Conservation (phyloP, 1,140 invertebrate genomes). For the Sweltsa coloradensis region DNA sequence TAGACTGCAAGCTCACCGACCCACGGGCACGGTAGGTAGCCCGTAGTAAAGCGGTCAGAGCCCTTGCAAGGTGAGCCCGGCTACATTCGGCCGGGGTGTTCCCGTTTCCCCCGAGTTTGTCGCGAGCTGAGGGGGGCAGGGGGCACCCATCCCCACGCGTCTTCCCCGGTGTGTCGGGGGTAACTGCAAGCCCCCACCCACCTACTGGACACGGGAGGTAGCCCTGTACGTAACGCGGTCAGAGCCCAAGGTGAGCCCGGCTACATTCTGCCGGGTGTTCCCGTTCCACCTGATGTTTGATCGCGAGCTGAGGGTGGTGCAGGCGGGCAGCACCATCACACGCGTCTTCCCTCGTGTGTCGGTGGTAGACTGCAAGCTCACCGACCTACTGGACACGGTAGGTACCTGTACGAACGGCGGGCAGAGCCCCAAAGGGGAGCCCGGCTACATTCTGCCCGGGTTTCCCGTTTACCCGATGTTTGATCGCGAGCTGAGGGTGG, state of each 20-base stretch:
- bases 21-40: too few species aligned
- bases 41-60: too few species aligned
- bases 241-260: conserved; percentile 79
- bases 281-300: conserved; percentile 94
- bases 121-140: conserved; percentile 66
- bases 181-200: conserved; percentile 60
- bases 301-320: conserved; percentile 67
- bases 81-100: conserved; percentile 90
- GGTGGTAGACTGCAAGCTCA: conserved; percentile 50
- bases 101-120: conserved; percentile 89
- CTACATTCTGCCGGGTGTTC: conserved; percentile 86
- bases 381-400: conserved; percentile 68
- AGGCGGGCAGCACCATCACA: conserved; percentile 76
- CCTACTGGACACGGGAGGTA: conserved; percentile 68
- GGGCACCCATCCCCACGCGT: conserved; percentile 77
- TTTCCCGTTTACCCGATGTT: too few species aligned
- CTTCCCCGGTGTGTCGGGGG: conserved; percentile 52
- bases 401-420: too few species aligned
- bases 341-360: conserved; percentile 65
- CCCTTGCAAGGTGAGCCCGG: too few species aligned
- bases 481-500: too few species aligned
- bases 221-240: too few species aligned
- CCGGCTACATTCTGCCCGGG: too few species aligned
- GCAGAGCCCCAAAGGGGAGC: too few species aligned
- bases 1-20: too few species aligned